Evolutionary conservation across 2,113 vertebrate genomes (phyloP).

Genomic region (Lanius ludovicianus): DNA sequence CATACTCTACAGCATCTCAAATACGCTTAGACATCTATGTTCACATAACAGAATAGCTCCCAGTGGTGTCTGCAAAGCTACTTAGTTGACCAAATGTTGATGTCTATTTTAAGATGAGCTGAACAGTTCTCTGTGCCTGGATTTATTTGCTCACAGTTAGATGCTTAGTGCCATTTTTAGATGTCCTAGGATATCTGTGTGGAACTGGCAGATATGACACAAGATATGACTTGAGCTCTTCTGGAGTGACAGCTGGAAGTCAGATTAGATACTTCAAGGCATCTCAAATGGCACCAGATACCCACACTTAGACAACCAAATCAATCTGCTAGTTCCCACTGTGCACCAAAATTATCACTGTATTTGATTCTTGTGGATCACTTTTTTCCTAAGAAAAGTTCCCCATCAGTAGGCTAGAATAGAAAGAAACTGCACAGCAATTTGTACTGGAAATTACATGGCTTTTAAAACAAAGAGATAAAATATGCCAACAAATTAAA

Average conservation of each 20-base stretch:
- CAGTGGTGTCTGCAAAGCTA: background rate
- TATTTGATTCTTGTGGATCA: background rate
- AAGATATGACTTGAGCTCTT: background rate
- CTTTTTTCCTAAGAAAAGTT: background rate
- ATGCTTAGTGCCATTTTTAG: background rate
- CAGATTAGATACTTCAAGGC: background rate
- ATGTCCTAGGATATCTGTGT: background rate
- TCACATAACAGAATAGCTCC: background rate
- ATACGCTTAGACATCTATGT: background rate
- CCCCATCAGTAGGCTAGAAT: background rate
- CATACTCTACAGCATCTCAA: background rate
- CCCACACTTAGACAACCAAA: background rate
- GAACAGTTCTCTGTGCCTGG: background rate
- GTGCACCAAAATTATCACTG: background rate
- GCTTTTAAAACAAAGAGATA: background rate
- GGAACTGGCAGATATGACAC: background rate
- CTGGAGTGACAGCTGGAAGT: background rate
- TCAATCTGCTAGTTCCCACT: background rate
- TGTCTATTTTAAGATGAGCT: background rate
- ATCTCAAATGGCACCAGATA: background rate
- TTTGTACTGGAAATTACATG: background rate
- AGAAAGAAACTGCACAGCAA: background rate
- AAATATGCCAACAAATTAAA: background rate
- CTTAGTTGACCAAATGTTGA: background rate
- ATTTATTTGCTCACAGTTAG: background rate